phyloP scores from a whole-genome alignment of 1,140 invertebrate genomes.

The Cardiocondyla obscurior region DNA sequence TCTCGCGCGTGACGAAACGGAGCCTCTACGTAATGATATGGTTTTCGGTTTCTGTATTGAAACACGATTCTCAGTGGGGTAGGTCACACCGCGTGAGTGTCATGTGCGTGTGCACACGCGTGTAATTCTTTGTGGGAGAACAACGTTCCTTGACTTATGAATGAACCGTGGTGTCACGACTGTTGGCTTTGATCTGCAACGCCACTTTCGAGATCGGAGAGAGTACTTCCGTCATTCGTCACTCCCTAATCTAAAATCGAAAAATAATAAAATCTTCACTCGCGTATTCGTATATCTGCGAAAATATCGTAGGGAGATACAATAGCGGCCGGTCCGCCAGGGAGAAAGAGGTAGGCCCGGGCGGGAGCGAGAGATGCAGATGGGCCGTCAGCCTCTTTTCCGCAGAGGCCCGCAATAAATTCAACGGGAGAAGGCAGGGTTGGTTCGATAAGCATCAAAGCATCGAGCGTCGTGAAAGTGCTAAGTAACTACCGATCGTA shows the following conservation, averaged over 20 bases:
- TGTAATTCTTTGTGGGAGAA: constrained; percentile 66
- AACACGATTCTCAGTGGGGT: constrained; percentile 82
- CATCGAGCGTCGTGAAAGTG: constrained; percentile 79
- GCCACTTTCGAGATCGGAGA: neutral
- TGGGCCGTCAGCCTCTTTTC: constrained; percentile 71
- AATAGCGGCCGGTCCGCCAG: constrained; percentile 16
- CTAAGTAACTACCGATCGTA: constrained; percentile 83
- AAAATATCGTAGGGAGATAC: neutral
- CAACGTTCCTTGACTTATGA: constrained; percentile 64
- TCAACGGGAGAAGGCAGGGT: constrained; percentile 76
- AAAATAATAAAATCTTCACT: too few species aligned
- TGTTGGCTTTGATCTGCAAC: neutral
- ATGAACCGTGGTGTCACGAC: constrained; percentile 35
- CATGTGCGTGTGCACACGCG: constrained; percentile 50
- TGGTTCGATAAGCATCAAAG: constrained; percentile 80
- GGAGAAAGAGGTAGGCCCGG: neutral
- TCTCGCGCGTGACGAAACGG: constrained; percentile 73
- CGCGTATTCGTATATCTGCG: constrained; percentile 8
- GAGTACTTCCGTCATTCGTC: neutral
- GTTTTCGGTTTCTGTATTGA: constrained; percentile 83
- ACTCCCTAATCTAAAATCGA: neutral
- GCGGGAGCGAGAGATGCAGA: constrained; percentile 58
- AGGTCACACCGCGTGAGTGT: constrained; percentile 71
- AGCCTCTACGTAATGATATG: constrained; percentile 81
- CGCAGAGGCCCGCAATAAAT: constrained; percentile 79